Evolutionary conservation across 1,140 invertebrate species (phyloP).

Genomic region (Drosophila cardini): DNA sequence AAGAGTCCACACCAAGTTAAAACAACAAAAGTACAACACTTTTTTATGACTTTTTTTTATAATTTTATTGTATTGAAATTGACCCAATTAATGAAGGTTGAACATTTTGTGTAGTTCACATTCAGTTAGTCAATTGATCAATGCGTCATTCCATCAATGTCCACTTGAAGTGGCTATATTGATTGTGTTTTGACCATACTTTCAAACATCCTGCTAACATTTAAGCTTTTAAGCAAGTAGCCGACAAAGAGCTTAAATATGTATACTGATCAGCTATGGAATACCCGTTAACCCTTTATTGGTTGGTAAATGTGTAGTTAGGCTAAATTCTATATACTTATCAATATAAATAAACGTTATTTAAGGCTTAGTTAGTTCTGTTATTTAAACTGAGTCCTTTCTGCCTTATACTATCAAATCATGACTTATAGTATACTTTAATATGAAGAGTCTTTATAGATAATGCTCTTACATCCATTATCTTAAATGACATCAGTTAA

Average conservation of each 20-base stretch:
- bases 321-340: too few species aligned
- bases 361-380: too few species aligned
- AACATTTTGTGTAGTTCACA: background rate
- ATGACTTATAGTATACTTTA: background rate
- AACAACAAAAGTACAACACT: too few species aligned
- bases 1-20: background rate
- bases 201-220: constrained; percentile 25
- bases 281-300: background rate
- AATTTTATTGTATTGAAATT: background rate
- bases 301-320: background rate
- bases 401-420: too few species aligned
- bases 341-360: too few species aligned
- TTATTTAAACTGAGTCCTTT: too few species aligned
- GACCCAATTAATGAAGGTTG: constrained; percentile 29
- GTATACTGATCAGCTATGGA: background rate
- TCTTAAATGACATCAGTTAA: constrained; percentile 13
- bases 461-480: constrained; percentile 18
- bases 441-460: background rate
- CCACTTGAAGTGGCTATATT: constrained; percentile 11
- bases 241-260: background rate
- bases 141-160: constrained; percentile 35
- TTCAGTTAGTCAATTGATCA: constrained; percentile 9
- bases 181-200: constrained; percentile 5
- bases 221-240: background rate
- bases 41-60: constrained; percentile 10